Conservation (phyloP, 2,797 vertebrate species). For the Heterohyrax brucei region DNA sequence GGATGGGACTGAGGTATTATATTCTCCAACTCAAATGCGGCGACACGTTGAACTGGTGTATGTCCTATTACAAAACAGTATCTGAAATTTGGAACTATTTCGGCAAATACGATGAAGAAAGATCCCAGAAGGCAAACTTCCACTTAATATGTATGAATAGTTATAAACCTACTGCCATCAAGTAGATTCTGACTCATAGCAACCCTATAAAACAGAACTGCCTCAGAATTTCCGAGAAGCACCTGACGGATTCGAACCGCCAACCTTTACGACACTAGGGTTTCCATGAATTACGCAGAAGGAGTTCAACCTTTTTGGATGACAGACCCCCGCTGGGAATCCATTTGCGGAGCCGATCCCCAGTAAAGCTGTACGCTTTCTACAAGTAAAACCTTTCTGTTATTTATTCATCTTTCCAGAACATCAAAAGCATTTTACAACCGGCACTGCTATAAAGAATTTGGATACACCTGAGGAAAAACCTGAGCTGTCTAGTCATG, state of each 20-base stretch:
- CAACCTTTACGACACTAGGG: too few species aligned
- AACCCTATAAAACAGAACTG: too few species aligned
- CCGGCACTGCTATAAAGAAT: not conserved
- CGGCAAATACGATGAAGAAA: slow-evolving; percentile 27
- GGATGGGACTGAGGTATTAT: not conserved
- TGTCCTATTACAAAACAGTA: not conserved
- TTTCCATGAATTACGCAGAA: too few species aligned
- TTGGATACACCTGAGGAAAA: slow-evolving; percentile 22
- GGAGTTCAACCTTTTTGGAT: slow-evolving; percentile 8
- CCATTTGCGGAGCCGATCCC: slow-evolving; percentile 21
- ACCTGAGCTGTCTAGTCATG: slow-evolving; percentile 23
- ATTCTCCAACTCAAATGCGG: slow-evolving; percentile 44
- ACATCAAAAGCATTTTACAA: slow-evolving; percentile 39
- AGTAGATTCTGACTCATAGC: too few species aligned
- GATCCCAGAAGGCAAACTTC: not conserved
- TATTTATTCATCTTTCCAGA: slow-evolving; percentile 35
- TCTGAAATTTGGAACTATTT: slow-evolving; percentile 54
- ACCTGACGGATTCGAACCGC: too few species aligned
- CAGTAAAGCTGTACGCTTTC: slow-evolving; percentile 37
- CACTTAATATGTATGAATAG: not conserved
- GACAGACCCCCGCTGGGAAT: not conserved
- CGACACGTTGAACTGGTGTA: not conserved
- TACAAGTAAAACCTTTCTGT: slow-evolving; percentile 55
- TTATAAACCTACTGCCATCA: not conserved
- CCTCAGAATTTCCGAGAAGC: too few species aligned